A percentile compares a stretch with the other conserved stretches of the same genome.
phyloP scores from a whole-genome alignment of 1,140 invertebrate genomes.

The Eulimnadia texana region DNA sequence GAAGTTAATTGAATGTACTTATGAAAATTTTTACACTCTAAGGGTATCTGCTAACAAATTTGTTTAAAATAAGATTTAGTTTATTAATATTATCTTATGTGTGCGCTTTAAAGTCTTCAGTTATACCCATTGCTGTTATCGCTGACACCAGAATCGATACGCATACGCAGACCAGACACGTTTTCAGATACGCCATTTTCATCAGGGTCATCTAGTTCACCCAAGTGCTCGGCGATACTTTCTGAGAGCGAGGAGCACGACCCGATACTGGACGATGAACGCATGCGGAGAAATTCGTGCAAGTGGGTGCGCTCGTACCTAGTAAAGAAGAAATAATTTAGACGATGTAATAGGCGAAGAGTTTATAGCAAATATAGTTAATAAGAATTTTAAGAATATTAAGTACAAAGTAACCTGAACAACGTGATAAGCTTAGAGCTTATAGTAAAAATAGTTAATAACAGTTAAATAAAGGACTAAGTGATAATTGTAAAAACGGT shows the following conservation, averaged over 20 bases:
- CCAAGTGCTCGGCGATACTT: conserved; percentile 12
- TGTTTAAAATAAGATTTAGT: too few species aligned
- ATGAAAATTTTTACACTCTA: too few species aligned
- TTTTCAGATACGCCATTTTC: conserved; percentile 21
- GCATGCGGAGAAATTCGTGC: conserved; percentile 24
- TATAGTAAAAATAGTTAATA: too few species aligned
- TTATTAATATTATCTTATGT: too few species aligned
- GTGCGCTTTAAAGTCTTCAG: background rate
- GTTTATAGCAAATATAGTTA: too few species aligned
- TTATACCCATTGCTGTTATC: conserved; percentile 20
- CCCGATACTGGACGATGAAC: conserved; percentile 19
- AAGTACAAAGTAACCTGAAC: too few species aligned
- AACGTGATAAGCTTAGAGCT: too few species aligned
- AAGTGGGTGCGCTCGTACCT: conserved; percentile 25
- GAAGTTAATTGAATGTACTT: background rate
- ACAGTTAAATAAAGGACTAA: too few species aligned
- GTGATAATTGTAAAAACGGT: background rate
- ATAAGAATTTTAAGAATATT: too few species aligned
- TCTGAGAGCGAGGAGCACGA: conserved; percentile 12
- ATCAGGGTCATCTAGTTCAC: conserved; percentile 20
- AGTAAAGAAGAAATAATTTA: too few species aligned
- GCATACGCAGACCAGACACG: conserved; percentile 18
- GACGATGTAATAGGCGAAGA: too few species aligned
- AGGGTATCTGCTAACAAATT: too few species aligned
- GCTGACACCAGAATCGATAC: conserved; percentile 25